These are phyloP conservation scores for Ostrea denselamellosa DNA, from an alignment of 1,140 invertebrate genomes.

Conservation along the genomic window DNA sequence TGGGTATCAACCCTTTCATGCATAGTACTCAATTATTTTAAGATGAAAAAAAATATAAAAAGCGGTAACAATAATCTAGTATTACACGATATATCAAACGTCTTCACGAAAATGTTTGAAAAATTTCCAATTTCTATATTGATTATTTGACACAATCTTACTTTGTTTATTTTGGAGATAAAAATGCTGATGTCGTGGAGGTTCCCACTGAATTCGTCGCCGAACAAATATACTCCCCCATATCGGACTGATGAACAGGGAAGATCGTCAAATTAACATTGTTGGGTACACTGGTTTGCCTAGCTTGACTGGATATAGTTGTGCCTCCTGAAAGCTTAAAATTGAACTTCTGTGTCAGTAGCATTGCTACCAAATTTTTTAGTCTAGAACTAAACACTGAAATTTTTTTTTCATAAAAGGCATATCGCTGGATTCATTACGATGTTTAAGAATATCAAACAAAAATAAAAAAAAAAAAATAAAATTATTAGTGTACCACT, in stretches of 20 bases:
- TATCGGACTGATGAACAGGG: background rate
- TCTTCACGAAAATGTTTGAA: background rate
- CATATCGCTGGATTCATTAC: too few relatives aligned
- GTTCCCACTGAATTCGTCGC: conserved; percentile 19
- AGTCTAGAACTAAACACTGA: too few relatives aligned
- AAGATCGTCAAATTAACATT: background rate
- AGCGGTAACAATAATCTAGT: too few relatives aligned
- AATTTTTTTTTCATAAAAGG: too few relatives aligned
- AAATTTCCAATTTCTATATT: background rate
- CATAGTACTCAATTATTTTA: too few relatives aligned
- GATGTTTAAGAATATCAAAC: too few relatives aligned
- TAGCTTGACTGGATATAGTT: background rate
- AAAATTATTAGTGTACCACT: too few relatives aligned
- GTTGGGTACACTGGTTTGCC: background rate
- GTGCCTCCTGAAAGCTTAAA: background rate
- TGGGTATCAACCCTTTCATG: too few relatives aligned
- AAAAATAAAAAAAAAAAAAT: too few relatives aligned
- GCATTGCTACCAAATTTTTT: too few relatives aligned
- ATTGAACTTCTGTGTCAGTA: background rate
- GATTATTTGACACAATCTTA: background rate
- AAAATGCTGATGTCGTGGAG: background rate
- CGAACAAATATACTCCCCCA: conserved; percentile 25
- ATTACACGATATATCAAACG: too few relatives aligned
- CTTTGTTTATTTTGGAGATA: background rate
- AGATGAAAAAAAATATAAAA: too few relatives aligned